These are phyloP conservation scores for Nothocercus julius DNA, from an alignment of 2,113 vertebrate genomes.

Conservation along the genomic window DNA sequence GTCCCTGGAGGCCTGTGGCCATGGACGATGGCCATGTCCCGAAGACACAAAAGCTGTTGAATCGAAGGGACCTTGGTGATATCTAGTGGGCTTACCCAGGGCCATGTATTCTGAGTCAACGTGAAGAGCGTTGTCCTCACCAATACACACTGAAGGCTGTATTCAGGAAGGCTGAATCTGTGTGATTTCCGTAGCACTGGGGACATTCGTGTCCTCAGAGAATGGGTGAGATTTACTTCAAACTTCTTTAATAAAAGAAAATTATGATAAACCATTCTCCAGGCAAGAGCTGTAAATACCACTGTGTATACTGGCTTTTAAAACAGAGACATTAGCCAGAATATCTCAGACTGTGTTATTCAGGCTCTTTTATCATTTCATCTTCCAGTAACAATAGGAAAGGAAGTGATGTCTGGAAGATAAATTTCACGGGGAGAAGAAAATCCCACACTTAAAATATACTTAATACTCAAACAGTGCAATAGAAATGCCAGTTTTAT, in stretches of 20 bases:
- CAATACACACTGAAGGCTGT: not conserved
- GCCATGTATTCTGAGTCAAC: not conserved
- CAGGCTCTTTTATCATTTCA: constrained; percentile 48
- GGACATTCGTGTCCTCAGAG: constrained; percentile 10
- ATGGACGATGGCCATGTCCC: not conserved
- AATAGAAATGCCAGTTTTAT: constrained; percentile 17
- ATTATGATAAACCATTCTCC: constrained; percentile 16
- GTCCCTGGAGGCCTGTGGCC: not conserved
- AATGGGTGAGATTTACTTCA: constrained; percentile 22
- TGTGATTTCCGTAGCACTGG: not conserved
- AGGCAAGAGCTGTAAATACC: constrained; percentile 48
- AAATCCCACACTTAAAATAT: constrained; percentile 23
- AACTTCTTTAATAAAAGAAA: constrained; percentile 54
- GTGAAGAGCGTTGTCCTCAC: not conserved
- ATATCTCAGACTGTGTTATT: constrained; percentile 35
- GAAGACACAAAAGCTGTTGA: not conserved
- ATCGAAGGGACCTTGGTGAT: not conserved
- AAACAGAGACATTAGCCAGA: constrained; percentile 20
- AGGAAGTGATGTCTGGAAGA: constrained; percentile 40
- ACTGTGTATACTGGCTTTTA: constrained; percentile 48
- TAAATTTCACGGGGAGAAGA: constrained; percentile 9
- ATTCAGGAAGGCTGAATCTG: not conserved
- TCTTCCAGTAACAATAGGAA: constrained; percentile 11
- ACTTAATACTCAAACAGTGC: constrained; percentile 10
- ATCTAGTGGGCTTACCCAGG: not conserved